Conservation (phyloP, 2,113 vertebrate genomes). For the Megatriorchis doriae region DNA sequence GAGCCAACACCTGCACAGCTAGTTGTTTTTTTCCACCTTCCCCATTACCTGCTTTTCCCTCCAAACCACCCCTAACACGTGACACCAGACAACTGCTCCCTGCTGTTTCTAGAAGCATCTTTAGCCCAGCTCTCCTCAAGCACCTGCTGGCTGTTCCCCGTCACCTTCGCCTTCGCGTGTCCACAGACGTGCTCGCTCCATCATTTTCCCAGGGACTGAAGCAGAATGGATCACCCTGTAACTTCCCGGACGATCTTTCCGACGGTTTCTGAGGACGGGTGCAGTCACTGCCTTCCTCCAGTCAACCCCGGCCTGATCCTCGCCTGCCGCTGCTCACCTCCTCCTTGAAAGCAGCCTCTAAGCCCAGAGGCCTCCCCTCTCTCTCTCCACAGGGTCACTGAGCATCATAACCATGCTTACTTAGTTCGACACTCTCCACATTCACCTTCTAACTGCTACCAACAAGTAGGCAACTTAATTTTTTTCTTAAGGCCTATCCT, state of each 20-base stretch:
- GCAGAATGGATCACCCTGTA: accelerated
- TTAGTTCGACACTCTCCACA: too few relatives aligned
- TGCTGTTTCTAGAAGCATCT: not conserved
- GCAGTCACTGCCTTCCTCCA: accelerated
- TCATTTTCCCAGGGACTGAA: accelerated
- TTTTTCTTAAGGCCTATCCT: not conserved
- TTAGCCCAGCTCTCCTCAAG: not conserved
- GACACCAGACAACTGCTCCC: not conserved
- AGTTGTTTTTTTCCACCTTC: not conserved
- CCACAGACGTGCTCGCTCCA: accelerated
- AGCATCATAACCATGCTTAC: not conserved
- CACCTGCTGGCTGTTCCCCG: accelerated
- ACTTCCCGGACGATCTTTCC: accelerated
- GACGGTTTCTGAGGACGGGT: accelerated
- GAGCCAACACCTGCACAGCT: not conserved
- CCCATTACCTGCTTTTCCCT: accelerated
- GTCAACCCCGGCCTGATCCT: accelerated
- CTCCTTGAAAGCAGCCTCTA: not conserved
- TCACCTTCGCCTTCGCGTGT: accelerated
- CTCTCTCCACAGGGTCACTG: too few relatives aligned
- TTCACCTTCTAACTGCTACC: not conserved
- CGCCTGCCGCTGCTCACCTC: accelerated
- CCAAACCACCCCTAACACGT: accelerated
- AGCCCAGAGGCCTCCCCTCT: not conserved
- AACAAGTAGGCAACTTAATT: not conserved